Evolutionary conservation across 2,888 invertebrate genomes (phyloP), one percentile per base, ranked within the genome.

Genomic region (Drosophila anomalipes): DNA sequence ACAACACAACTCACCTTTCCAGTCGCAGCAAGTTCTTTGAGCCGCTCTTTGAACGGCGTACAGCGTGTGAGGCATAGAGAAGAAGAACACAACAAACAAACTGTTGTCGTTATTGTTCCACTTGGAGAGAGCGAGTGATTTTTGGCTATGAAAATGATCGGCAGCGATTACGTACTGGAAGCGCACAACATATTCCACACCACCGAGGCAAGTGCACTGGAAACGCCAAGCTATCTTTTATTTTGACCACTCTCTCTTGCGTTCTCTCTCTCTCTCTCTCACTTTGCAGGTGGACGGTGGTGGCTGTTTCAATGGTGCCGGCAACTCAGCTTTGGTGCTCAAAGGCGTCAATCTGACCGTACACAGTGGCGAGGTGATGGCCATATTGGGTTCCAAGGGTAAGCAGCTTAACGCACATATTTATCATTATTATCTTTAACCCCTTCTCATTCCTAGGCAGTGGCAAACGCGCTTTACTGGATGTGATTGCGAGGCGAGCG

Each of bases 381-480:
- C 98, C 39, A 96, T 99, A 69, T 94, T 98, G 49, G 99, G 99
- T 14, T 98, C 98, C 0, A 98, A 98, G 95, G 98, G 98, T 96
- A 91, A 78, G 79, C 32, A 35, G 28, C n/a, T 57, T 4, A 57
- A 9, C 22, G n/a, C 5, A 9, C 3, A 52, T 22, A 52, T 26
- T 30, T 30, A 47, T 52, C 16, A 14, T 22, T 37, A 33, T 39
- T 16, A 37, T 37, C 14, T n/a, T 52, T 14, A 3, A n/a, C 16
- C 5, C 10, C 0, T 7, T 26, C 26, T 47, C 47, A 26, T 7
- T 70, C 57, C 0, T 28, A 97, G 98, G 98, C 19, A 98, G 98
- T 84, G 99, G 99, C 0, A 99, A 99, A 92, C 96, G 98, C 39
- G 98, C 98, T 0, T 95, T 99, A 4, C 94, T 99, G 10, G 99